These are phyloP conservation scores for Priocnemis perturbator DNA, from an alignment of 2,888 invertebrate genomes.

Conservation along the genomic window DNA sequence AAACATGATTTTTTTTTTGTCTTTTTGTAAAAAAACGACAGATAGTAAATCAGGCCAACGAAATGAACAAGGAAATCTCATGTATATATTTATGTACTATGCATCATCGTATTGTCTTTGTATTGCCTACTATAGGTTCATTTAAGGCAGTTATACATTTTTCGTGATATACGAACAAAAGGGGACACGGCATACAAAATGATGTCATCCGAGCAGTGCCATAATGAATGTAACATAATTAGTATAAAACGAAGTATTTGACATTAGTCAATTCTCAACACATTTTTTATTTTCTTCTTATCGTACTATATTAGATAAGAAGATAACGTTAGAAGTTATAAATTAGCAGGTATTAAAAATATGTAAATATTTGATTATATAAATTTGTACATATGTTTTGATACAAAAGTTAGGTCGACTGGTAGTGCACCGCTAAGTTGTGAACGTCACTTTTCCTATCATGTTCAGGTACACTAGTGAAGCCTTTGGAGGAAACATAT, in stretches of 20 bases:
- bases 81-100: constrained; percentile 40
- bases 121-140: constrained; percentile 37
- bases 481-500: constrained; percentile 52
- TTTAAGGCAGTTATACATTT: constrained; percentile 29
- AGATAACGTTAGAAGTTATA: constrained; percentile 48
- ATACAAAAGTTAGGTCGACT: constrained; percentile 50
- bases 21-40: constrained; percentile 3
- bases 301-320: constrained; percentile 46
- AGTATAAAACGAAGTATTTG: constrained; percentile 45
- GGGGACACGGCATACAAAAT: constrained; percentile 35
- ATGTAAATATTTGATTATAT: constrained; percentile 52
- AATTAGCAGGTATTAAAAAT: constrained; percentile 37
- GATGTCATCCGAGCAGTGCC: constrained; percentile 53
- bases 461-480: constrained; percentile 45
- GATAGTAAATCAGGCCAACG: constrained; percentile 36
- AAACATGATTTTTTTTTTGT: constrained; percentile 24
- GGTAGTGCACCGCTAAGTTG: constrained; percentile 51
- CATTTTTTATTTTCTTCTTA: constrained; percentile 49
- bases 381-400: constrained; percentile 61
- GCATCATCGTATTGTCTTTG: constrained; percentile 34
- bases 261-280: constrained; percentile 48
- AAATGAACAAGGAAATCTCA: constrained; percentile 47
- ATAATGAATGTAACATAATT: constrained; percentile 51
- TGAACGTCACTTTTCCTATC: constrained; percentile 46
- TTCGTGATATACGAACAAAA: constrained; percentile 41